Conservation (phyloP, 2,888 invertebrate species). For the Petrolisthes manimaculis region DNA sequence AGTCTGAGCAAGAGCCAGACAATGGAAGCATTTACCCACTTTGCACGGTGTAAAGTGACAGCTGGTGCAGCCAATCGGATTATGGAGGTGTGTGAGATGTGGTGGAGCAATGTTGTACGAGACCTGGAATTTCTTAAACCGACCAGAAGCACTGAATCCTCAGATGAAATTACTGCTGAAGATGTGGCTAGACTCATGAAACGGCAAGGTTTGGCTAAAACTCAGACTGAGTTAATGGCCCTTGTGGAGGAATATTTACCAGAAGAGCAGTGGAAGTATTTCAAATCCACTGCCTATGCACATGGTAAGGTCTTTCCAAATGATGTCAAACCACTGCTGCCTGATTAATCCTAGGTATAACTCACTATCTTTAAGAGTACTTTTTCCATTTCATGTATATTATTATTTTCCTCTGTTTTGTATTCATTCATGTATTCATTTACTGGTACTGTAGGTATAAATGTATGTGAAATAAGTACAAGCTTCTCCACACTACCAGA, state of each 20-base stretch:
- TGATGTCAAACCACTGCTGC: background rate
- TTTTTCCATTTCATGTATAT: too few species aligned
- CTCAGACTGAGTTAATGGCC: background rate
- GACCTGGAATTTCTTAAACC: background rate
- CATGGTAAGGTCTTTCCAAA: background rate
- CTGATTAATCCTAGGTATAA: background rate
- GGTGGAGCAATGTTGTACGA: background rate
- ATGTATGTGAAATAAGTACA: too few species aligned
- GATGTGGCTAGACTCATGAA: background rate
- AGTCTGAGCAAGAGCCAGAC: background rate
- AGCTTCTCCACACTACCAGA: too few species aligned
- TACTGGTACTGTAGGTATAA: too few species aligned
- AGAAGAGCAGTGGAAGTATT: conserved; percentile 2
- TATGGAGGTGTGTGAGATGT: background rate
- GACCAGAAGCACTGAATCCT: background rate
- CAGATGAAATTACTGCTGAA: background rate
- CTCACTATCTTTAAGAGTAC: too few species aligned
- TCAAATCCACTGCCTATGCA: background rate
- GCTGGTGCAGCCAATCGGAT: background rate
- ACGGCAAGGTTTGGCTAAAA: background rate
- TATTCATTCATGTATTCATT: too few species aligned
- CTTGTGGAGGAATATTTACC: background rate
- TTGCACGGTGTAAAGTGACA: background rate
- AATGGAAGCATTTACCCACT: background rate
- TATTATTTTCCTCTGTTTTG: too few species aligned